Conservation (phyloP, 2,113 vertebrate species). For the Pseudorhombus dupliciocellatus region DNA sequence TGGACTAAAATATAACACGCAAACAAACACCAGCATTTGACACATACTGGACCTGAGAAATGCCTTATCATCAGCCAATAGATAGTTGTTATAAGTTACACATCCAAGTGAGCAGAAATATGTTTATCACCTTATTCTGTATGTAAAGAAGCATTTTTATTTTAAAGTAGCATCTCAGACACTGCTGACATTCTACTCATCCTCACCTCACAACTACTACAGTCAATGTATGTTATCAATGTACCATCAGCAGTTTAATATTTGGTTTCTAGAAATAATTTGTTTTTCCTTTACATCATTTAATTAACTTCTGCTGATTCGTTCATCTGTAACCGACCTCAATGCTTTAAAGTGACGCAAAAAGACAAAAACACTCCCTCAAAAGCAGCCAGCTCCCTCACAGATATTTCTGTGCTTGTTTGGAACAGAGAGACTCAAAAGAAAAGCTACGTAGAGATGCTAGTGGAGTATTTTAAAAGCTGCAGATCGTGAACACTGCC, state of each 20-base stretch:
- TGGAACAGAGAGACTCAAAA: neutral
- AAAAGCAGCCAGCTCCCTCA: neutral
- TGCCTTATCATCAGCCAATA: too few species aligned
- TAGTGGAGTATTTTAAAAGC: constrained; percentile 25
- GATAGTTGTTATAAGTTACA: too few species aligned
- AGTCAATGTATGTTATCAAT: neutral
- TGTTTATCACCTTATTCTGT: neutral
- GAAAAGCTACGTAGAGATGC: neutral
- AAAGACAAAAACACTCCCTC: neutral
- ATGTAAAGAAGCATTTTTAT: neutral
- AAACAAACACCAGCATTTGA: neutral
- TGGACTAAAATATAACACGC: too few species aligned
- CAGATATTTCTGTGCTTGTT: neutral
- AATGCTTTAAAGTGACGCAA: too few species aligned
- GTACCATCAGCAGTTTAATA: neutral
- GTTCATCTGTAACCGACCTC: too few species aligned
- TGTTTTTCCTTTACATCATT: too few species aligned
- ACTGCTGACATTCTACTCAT: neutral
- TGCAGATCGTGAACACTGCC: constrained; percentile 12
- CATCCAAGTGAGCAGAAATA: neutral
- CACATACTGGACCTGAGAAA: too few species aligned
- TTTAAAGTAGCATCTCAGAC: neutral
- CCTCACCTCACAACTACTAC: neutral
- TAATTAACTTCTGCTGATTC: too few species aligned
- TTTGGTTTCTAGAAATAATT: neutral